Evolutionary conservation across 2,888 invertebrate genomes (phyloP).

Genomic region (Nephrotoma appendiculata): DNA sequence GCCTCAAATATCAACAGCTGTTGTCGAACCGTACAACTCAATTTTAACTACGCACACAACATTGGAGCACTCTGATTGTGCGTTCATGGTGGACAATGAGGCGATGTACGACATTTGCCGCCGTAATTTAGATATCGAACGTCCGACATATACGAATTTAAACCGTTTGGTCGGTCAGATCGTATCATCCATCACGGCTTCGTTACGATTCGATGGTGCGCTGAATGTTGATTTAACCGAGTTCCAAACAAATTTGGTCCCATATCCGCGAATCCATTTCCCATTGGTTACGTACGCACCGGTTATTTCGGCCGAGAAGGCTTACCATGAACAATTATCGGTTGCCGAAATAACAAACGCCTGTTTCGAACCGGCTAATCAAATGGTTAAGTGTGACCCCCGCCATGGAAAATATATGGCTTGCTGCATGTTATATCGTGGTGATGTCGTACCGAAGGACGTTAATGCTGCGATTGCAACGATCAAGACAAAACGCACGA

Average conservation of each 20-base stretch:
- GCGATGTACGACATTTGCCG: conserved; percentile 82
- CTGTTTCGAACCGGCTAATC: conserved; percentile 89
- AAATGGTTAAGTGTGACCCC: conserved; percentile 88
- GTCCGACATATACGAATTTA: conserved; percentile 74
- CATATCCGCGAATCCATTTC: conserved; percentile 91
- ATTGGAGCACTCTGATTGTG: conserved; percentile 72
- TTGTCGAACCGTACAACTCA: conserved; percentile 83
- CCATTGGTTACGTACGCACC: conserved; percentile 85
- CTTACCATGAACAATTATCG: conserved; percentile 81
- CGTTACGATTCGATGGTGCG: conserved; percentile 81
- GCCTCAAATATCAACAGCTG: conserved; percentile 75
- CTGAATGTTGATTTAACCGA: conserved; percentile 87
- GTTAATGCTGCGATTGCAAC: conserved; percentile 86
- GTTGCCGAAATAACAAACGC: conserved; percentile 89
- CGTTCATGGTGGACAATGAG: conserved; percentile 87
- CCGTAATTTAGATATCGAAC: conserved; percentile 69
- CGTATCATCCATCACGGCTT: conserved; percentile 86
- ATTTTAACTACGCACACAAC: conserved; percentile 88
- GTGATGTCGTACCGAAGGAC: conserved; percentile 87
- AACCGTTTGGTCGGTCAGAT: conserved; percentile 79
- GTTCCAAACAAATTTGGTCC: conserved; percentile 87
- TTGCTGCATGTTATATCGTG: conserved; percentile 84
- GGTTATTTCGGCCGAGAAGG: conserved; percentile 84
- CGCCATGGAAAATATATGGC: conserved; percentile 88
- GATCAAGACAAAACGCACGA: conserved; percentile 85